Evolutionary conservation across 2,888 invertebrate genomes (phyloP).

Genomic region (Calephelis perditalis): DNA sequence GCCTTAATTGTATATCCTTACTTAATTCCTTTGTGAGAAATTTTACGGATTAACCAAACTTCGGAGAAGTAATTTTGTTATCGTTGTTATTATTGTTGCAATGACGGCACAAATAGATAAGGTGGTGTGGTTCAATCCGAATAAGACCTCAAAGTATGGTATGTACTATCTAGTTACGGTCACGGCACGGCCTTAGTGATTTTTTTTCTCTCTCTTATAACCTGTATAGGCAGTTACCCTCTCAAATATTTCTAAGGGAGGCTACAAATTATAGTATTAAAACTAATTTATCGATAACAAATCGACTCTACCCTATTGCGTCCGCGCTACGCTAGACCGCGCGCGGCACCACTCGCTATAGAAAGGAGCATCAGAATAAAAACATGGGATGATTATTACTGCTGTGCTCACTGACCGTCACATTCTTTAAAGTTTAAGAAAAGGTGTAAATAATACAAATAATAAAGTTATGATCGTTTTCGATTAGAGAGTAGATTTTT

Average conservation of each 20-base stretch:
- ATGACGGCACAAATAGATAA: too few relatives aligned
- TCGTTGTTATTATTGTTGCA: too few relatives aligned
- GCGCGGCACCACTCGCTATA: conserved; percentile 63
- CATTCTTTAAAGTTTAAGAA: conserved; percentile 30
- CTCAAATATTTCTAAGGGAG: conserved; percentile 3
- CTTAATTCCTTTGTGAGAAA: too few relatives aligned
- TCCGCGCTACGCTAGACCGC: conserved; percentile 64
- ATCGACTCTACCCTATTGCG: conserved; percentile 37
- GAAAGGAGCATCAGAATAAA: conserved; percentile 72
- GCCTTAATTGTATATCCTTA: too few relatives aligned
- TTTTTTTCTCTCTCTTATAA: too few relatives aligned
- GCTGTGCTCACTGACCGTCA: conserved; percentile 61
- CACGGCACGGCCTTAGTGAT: too few relatives aligned
- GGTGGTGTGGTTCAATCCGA: too few relatives aligned
- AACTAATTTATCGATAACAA: background rate
- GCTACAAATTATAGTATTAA: conserved; percentile 27
- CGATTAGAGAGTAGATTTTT: background rate
- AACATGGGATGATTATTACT: conserved; percentile 63
- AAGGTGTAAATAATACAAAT: conserved; percentile 8
- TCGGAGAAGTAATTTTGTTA: too few relatives aligned
- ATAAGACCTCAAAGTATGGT: too few relatives aligned
- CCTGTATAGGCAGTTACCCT: too few relatives aligned
- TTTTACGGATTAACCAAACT: too few relatives aligned
- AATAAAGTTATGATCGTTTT: background rate
- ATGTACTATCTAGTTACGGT: too few relatives aligned